A percentile compares a stretch with the other conserved stretches of the same genome.
These are phyloP conservation scores for Emydoidea blandingii DNA, from an alignment of 2,797 vertebrate genomes.

Conservation along the genomic window DNA sequence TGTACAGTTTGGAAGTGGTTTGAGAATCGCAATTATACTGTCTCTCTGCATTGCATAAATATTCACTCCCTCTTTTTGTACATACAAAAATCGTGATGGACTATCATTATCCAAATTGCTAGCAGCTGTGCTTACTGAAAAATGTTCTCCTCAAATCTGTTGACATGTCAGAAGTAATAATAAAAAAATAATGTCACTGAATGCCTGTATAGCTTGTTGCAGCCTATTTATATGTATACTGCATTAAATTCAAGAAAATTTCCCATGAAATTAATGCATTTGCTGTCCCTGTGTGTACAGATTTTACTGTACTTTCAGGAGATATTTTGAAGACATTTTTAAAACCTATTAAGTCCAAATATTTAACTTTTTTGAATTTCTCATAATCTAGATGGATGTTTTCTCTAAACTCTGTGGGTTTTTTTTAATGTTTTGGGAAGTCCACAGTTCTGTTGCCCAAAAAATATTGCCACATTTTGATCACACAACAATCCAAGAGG, in stretches of 20 bases:
- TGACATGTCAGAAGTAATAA: conserved; percentile 73
- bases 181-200: conserved; percentile 64
- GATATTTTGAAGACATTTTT: conserved; percentile 44
- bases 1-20: conserved; percentile 56
- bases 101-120: conserved; percentile 83
- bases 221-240: conserved; percentile 55
- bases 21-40: conserved; percentile 70
- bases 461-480: background rate
- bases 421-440: background rate
- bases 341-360: conserved; percentile 58
- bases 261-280: conserved; percentile 52
- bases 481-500: background rate
- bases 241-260: conserved; percentile 42
- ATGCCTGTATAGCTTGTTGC: conserved; percentile 63
- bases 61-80: conserved; percentile 79
- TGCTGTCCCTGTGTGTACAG: conserved; percentile 13
- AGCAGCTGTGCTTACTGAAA: conserved; percentile 83
- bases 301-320: background rate
- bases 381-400: conserved; percentile 21
- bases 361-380: conserved; percentile 54
- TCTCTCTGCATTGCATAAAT: conserved; percentile 60
- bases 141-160: conserved; percentile 75
- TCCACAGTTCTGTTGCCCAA: background rate
- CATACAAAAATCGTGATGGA: conserved; percentile 79
- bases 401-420: background rate